Percentiles rank a stretch among this genome's conserved stretches.
Evolutionary conservation across 2,888 invertebrate genomes (phyloP).

Genomic region (Venusia cambrica): DNA sequence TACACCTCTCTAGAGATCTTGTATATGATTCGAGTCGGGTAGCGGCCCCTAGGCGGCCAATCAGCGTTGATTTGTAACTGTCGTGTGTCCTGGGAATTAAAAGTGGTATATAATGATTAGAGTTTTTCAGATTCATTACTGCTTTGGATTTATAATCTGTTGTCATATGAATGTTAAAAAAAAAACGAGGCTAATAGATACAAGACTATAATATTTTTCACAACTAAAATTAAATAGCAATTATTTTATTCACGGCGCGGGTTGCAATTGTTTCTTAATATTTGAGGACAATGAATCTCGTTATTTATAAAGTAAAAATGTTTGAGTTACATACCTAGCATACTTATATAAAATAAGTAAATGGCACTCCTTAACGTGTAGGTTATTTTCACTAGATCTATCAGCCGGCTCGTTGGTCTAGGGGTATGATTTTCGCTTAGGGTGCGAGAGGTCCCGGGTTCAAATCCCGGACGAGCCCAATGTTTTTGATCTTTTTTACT

Average conservation of each 20-base stretch:
- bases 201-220: too few species aligned
- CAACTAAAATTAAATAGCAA: too few species aligned
- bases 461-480: conserved; percentile 78
- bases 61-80: conserved; percentile 42
- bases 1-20: conserved; percentile 13
- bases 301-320: too few species aligned
- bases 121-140: too few species aligned
- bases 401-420: conserved; percentile 83
- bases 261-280: too few species aligned
- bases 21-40: conserved; percentile 26
- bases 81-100: conserved; percentile 16
- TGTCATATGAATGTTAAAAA: too few species aligned
- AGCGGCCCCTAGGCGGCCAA: conserved; percentile 52
- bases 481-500: conserved; percentile 17
- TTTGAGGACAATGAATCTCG: too few species aligned
- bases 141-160: too few species aligned
- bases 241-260: too few species aligned
- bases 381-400: neutral
- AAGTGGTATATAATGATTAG: too few species aligned
- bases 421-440: conserved; percentile 86
- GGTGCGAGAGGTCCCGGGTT: conserved; percentile 82
- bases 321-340: too few species aligned
- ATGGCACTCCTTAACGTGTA: neutral
- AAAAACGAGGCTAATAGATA: too few species aligned
- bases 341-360: conserved; percentile 4